phyloP scores from a whole-genome alignment of 64 coral and sea anemone species.

The Trachythela sp. region DNA sequence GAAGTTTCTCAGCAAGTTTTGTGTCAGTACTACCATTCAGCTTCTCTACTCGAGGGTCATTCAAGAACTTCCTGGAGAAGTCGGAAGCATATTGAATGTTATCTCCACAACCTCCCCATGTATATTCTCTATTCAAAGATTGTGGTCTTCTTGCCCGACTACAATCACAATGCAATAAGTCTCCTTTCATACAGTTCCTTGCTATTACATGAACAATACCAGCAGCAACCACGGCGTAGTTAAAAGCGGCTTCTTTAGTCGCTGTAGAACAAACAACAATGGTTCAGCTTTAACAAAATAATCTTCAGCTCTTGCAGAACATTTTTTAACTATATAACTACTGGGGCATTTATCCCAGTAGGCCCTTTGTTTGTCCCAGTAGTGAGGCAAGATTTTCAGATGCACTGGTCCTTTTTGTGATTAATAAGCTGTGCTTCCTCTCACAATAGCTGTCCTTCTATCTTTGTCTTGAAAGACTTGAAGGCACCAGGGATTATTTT shows the following conservation, averaged over 20 bases:
- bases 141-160: background rate
- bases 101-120: constrained; percentile 19
- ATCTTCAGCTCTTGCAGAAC: too few species aligned
- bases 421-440: too few species aligned
- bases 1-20: background rate
- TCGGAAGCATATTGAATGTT: background rate
- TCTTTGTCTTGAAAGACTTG: too few species aligned
- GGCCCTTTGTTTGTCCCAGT: too few species aligned
- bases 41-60: background rate
- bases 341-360: too few species aligned
- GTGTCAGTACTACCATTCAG: background rate
- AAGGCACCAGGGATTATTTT: too few species aligned
- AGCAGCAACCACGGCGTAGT: background rate
- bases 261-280: background rate
- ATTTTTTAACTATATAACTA: too few species aligned
- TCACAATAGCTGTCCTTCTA: too few species aligned
- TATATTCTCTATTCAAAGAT: background rate
- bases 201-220: constrained; percentile 10
- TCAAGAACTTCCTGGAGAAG: background rate
- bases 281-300: too few species aligned
- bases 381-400: too few species aligned
- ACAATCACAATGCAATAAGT: background rate
- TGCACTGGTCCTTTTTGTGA: too few species aligned
- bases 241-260: background rate
- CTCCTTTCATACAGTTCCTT: background rate